Evolutionary conservation across 2,888 invertebrate species (phyloP).

Genomic region (Eupithecia tripunctaria): DNA sequence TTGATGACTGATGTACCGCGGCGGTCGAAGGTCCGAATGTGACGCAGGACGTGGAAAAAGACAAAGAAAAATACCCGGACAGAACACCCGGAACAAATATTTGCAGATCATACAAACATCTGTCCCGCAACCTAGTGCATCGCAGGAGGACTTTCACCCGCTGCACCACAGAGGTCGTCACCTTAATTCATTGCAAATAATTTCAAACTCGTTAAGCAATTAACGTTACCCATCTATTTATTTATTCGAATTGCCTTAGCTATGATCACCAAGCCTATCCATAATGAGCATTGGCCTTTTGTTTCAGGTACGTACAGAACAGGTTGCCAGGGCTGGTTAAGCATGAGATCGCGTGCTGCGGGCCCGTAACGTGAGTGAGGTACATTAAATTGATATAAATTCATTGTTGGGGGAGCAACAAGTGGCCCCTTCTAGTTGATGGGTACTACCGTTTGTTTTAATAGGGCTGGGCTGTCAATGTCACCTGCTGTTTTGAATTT

Average conservation of each 20-base stretch:
- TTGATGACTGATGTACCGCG: too few relatives aligned
- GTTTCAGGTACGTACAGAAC: constrained; percentile 31
- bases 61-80: too few relatives aligned
- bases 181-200: not conserved
- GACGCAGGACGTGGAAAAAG: too few relatives aligned
- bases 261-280: not conserved
- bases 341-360: constrained; percentile 46
- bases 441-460: constrained; percentile 56
- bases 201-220: not conserved
- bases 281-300: constrained; percentile 16
- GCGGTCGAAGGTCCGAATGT: too few relatives aligned
- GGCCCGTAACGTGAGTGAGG: constrained; percentile 42
- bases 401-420: constrained; percentile 82
- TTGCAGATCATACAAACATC: too few relatives aligned
- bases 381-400: constrained; percentile 64
- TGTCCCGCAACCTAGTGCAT: too few relatives aligned
- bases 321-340: constrained; percentile 13
- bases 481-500: not conserved
- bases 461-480: constrained; percentile 75
- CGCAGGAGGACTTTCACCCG: too few relatives aligned
- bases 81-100: too few relatives aligned
- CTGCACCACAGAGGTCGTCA: too few relatives aligned
- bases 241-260: not conserved
- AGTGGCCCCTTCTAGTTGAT: constrained; percentile 63
- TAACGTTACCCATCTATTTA: not conserved